Evolutionary conservation across 2,888 invertebrate genomes (phyloP), one percentile per base, ranked within the genome.

Genomic region (Gastracanthus pulcherrimus): DNA sequence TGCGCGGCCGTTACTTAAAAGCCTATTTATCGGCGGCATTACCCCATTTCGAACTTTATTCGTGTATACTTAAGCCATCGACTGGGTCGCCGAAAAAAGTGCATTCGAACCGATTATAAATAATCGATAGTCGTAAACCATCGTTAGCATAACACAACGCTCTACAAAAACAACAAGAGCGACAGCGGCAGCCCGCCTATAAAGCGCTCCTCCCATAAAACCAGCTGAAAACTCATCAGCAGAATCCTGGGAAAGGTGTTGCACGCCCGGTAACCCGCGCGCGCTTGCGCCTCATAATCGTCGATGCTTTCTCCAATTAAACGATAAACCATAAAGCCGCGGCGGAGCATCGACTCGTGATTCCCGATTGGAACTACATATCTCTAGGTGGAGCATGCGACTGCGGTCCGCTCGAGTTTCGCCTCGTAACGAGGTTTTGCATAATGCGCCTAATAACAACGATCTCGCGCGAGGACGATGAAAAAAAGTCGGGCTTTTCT

Each of bases 221-320:
- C 4, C n/a, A 45, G 16, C n/a, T n/a, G n/a, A 45, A 45, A 45
- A n/a, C 45, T 45, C 45, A 19, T 48, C 48, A 48, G 48, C 69
- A n/a, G 5, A 55, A 16, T 67, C 67, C 60, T 45, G 58, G 69
- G 41, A 76, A 76, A 76, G 67, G 66, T 67, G 66, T 76, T 48
- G 23, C 38, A 6, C 6, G n/a, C n/a, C n/a, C n/a, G n/a, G n/a
- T n/a, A 9, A 51, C n/a, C 16, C 16, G 19, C 41, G 19, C 23
- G 26, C 23, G 9, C 13, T 11, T 6, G 41, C n/a, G 34, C 71
- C 5, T 38, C n/a, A 7, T n/a, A 29, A 9, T 29, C 34, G 0
- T 48, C 48, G 55, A 79, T 71, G 66, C 79, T 77, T 77, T 77
- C 77, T 77, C 70, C 77, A 77, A 77, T 77, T 77, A 77, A 70